Evolutionary conservation across 2,888 invertebrate genomes (phyloP), one percentile per base, ranked within the genome.

Genomic region (Rhyacophila evoluta): DNA sequence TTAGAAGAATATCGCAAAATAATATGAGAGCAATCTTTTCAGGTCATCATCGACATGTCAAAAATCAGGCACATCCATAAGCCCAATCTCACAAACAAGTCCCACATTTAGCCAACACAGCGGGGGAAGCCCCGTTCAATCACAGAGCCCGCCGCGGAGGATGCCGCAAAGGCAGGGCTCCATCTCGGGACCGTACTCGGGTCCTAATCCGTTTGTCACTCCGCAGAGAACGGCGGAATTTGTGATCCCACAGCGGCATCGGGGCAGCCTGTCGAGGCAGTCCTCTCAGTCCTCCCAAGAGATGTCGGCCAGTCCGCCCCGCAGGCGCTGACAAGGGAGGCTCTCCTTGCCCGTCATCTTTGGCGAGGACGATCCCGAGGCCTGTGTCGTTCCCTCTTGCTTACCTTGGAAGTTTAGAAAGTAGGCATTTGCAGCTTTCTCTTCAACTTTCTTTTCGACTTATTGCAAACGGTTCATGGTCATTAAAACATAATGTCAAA

Each of bases 161-260:
- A 73, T 77, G 81, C 83, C 85, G 12, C 85, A 84, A 83, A 85
- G 87, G 67, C 87, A 86, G 83, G 85, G 85, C 83, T 86, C 86
- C 79, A 81, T 86, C 73, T 84, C 85, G 83, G 86, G 85, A 55
- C 86, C 86, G 72, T 89, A 87, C 85, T 85, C 84, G 36, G 84
- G 86, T 78, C 84, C 86, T 83, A 89, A 87, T 87, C 89, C 86
- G 75, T 89, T 88, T 86, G 86, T 86, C 11, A 80, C 87, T 39
- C 86, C 87, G 67, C 85, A 87, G 1, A 87, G 87, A 70, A 80
- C 82, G 84, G 85, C 89, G 0, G 89, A 89, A 84, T 89, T 89
- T 84, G 88, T 89, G 82, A 89, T 89, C 79, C 89, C 89, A 68
- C 88, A 88, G 83, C 85, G 89, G 87, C 88, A 79, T 71, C 83